Conservation (phyloP, 2,797 vertebrate species). For the Myotis daubentonii region DNA sequence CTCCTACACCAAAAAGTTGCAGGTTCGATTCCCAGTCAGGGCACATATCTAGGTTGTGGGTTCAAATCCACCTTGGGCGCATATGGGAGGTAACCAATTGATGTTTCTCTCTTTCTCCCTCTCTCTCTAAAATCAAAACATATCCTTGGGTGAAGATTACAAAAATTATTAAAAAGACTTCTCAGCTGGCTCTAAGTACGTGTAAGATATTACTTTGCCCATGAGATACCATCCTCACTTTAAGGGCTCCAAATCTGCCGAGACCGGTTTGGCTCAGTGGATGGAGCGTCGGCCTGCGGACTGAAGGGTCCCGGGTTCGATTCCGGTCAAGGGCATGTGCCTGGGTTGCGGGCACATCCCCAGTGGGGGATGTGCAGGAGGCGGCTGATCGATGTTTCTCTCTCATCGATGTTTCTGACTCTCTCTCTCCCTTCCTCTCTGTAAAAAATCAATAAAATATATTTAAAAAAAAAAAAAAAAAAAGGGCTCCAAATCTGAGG, state of each 20-base stretch:
- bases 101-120: neutral
- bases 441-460: too few relatives aligned
- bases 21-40: neutral
- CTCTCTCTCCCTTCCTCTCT: too few relatives aligned
- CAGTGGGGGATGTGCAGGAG: too few relatives aligned
- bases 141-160: neutral
- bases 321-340: too few relatives aligned
- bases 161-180: neutral
- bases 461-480: too few relatives aligned
- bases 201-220: neutral
- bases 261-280: too few relatives aligned
- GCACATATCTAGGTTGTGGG: neutral
- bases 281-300: too few relatives aligned
- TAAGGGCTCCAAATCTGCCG: neutral
- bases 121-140: neutral
- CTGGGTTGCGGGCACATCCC: too few relatives aligned
- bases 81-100: neutral
- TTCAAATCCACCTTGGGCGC: too few relatives aligned
- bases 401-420: too few relatives aligned
- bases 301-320: too few relatives aligned
- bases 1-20: neutral
- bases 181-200: neutral
- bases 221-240: neutral
- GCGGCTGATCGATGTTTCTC: too few relatives aligned
- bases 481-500: neutral